These are phyloP conservation scores for Siderastrea radians DNA, from an alignment of 92 coral and sea anemone genomes.

Conservation along the genomic window DNA sequence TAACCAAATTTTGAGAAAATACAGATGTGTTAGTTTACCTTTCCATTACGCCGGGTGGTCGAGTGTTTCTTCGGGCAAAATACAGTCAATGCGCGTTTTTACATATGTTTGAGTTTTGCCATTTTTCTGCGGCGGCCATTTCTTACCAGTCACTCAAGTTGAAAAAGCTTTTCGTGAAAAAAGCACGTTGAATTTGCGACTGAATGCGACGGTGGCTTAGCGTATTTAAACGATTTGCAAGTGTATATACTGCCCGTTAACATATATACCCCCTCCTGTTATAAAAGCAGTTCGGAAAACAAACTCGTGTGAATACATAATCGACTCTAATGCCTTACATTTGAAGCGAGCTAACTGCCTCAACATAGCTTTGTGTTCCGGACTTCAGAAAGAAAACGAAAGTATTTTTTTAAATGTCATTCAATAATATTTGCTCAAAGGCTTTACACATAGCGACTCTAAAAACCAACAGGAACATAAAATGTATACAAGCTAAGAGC, in stretches of 20 bases:
- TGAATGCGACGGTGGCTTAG: neutral
- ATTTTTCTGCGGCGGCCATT: neutral
- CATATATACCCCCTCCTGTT: constrained; percentile 6
- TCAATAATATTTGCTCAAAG: constrained; percentile 36
- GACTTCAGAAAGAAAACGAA: constrained; percentile 14
- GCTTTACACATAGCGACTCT: constrained; percentile 14
- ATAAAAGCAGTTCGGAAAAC: constrained; percentile 1
- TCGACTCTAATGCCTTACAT: neutral
- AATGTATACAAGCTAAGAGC: constrained; percentile 47
- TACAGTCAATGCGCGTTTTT: constrained; percentile 18
- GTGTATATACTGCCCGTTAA: neutral
- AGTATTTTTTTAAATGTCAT: constrained; percentile 33
- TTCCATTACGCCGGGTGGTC: constrained; percentile 38
- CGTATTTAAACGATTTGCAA: neutral
- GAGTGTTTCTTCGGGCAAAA: neutral
- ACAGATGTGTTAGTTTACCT: neutral
- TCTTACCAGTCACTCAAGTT: neutral
- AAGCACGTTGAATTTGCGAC: no score
- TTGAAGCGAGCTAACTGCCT: neutral
- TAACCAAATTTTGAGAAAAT: neutral
- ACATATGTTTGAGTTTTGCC: no score
- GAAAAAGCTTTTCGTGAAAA: neutral
- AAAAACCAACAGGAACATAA: constrained; percentile 17
- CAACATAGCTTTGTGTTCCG: neutral
- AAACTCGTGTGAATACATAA: constrained; percentile 10